Percentiles rank a stretch among this genome's conserved stretches.
These are phyloP conservation scores for Mola mola DNA, from an alignment of 2,113 vertebrate genomes.

Conservation along the genomic window DNA sequence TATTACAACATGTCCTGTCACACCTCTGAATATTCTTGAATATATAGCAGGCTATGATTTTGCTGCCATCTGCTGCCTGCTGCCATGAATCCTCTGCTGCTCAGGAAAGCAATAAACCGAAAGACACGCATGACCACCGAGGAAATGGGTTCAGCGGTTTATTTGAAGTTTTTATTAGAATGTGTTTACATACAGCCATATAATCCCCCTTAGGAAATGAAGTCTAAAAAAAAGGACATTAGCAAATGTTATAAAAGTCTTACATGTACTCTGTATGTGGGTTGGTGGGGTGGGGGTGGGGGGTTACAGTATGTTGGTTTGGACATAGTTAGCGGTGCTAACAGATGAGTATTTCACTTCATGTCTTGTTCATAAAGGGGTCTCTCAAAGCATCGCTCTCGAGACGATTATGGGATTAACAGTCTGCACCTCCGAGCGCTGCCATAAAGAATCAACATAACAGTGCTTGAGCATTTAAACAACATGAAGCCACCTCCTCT, in stretches of 20 bases:
- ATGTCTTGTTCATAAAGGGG: no score
- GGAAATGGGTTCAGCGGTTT: slow-evolving; percentile 65
- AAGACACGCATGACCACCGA: slow-evolving; percentile 31
- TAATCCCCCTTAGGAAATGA: slow-evolving; percentile 48
- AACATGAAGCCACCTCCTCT: slow-evolving; percentile 5
- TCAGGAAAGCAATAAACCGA: slow-evolving; percentile 16
- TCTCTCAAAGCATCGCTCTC: slow-evolving; percentile 20
- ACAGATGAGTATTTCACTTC: neutral
- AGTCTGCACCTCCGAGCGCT: slow-evolving; percentile 62
- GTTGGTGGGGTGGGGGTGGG: slow-evolving; percentile 35
- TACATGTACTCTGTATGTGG: slow-evolving; percentile 44
- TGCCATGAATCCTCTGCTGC: neutral
- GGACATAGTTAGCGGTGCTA: no score
- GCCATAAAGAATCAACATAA: slow-evolving; percentile 32
- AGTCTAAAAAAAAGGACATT: slow-evolving; percentile 59
- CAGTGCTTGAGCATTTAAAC: slow-evolving; percentile 34
- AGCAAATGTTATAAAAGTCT: slow-evolving; percentile 65
- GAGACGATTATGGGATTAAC: slow-evolving; percentile 46
- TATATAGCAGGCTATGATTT: slow-evolving; percentile 23
- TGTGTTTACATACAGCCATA: slow-evolving; percentile 65
- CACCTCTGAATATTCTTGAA: no score
- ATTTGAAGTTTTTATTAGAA: slow-evolving; percentile 71
- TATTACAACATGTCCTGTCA: no score
- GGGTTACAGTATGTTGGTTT: slow-evolving; percentile 23
- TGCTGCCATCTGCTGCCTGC: slow-evolving; percentile 74